Evolutionary conservation across 2,888 invertebrate genomes (phyloP), one percentile per base, ranked within the genome.

Genomic region (Chrysolina haemoptera): DNA sequence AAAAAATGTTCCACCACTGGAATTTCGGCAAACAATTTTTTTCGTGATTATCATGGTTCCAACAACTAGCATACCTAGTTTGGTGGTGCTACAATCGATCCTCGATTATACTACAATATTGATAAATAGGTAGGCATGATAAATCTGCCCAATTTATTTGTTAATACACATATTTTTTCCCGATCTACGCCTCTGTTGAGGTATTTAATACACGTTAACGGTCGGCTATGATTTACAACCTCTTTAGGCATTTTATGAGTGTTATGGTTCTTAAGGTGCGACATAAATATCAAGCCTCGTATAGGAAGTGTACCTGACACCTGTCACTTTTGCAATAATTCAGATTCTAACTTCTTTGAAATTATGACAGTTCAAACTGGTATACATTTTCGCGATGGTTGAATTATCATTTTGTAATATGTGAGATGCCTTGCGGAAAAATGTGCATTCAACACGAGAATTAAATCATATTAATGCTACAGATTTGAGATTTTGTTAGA

Each of bases 281-380:
- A 18, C 20, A 53, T 53, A 20, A 53, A 53, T 53, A 53, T 53
- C 11, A 43, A 43, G 43, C 14, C 43, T 14, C 43, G 3, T 43
- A 14, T 18, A 53, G 53, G 53, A 53, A 53, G 53, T 53, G 11
- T 53, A 18, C 11, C 11, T 53, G 53, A 53, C 20, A 53, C 18
- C 53, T 53, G 53, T 53, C 53, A 53, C 20, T 53, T 53, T 20
- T 53, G 53, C 20, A 11, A 53, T 53, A 53, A 53, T 53, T 18
- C 3, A 53, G 53, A 53, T 18, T 11, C 20, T 20, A 18, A 53
- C 20, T 53, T 4, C 11, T 16, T 53, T 20, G 18, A 53, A 18
- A 12, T 53, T 5, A 20, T 53, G 18, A 20, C 53, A 53, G 53
- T 12, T 53, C 11, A 20, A 1, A 53, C 8, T 53, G 18, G 18